Conservation (phyloP, 2,888 invertebrate genomes). For the Calliopum simillimum region DNA sequence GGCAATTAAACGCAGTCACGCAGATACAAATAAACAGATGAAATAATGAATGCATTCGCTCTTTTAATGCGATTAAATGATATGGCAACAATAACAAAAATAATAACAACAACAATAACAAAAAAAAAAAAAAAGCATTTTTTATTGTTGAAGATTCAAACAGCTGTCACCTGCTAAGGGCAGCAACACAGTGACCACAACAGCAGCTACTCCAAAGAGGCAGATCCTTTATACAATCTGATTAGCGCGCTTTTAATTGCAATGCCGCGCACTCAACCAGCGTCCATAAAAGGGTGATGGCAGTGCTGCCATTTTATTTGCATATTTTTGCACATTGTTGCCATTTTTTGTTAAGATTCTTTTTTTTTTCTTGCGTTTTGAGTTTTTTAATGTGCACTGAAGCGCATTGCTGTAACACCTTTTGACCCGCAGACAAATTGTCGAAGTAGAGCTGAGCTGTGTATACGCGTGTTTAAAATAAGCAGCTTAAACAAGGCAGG, state of each 20-base stretch:
- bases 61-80: neutral
- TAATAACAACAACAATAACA: neutral
- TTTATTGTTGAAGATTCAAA: neutral
- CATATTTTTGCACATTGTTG: neutral
- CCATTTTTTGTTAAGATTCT: no score
- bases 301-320: slow-evolving; percentile 15
- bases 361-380: neutral
- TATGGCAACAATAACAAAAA: neutral
- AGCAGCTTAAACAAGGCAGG: no score
- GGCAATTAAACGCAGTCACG: slow-evolving; percentile 1
- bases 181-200: neutral
- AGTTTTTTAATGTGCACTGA: slow-evolving; percentile 1
- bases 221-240: slow-evolving; percentile 9
- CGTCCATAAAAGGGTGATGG: no score
- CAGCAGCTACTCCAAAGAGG: neutral
- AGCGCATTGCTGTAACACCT: slow-evolving; percentile 20
- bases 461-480: no score
- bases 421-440: slow-evolving; percentile 19
- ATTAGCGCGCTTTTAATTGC: slow-evolving; percentile 20
- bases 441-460: no score
- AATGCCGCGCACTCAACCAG: neutral
- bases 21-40: neutral
- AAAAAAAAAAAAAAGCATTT: neutral
- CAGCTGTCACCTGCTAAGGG: slow-evolving; percentile 14
- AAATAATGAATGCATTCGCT: neutral